Evolutionary conservation across 92 coral and sea anemone genomes (phyloP), one percentile per base, ranked within the genome.

Genomic region (Bergia puertoricense): DNA sequence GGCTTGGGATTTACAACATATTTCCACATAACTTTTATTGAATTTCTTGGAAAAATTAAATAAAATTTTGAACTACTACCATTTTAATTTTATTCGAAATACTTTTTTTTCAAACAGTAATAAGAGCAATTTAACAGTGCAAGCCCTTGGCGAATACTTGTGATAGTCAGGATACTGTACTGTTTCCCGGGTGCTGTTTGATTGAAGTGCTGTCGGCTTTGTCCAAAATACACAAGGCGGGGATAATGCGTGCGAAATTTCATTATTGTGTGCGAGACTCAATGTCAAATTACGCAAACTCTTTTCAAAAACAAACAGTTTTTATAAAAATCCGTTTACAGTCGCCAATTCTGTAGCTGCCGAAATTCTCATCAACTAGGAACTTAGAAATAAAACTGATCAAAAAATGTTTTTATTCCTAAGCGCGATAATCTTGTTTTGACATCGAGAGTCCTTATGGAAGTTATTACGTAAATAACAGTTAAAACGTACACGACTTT

Each of bases 121-220:
- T 15, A 36, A 74, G 20, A 74, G 80, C 30, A 42, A 5, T 15
- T 42, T 75, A 37, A 82, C 42, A 68, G 87, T 48, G 74, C 3
- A 69, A 84, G 18, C 62, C n/a, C 36, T 7, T 5, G 65, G 45
- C 44, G 37, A 84, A 84, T 84, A 16, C 44, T 84, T 84, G 44
- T n/a, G 79, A 44, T 54, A 10, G 37, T 11, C n/a, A 1, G 67
- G 1, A n/a, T 13, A 54, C 18, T 11, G 14, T 11, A 13, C 36
- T 43, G 87, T 84, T 69, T 39, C 87, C 54, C 74, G 18, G 87
- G 15, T 84, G 23, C 87, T 45, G 36, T 69, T 45, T 20, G 44
- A 40, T 44, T 30, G 37, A 42, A 43, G 13, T 50, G 15, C 20
- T 8, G 59, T 11, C 41, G 9, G 79, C 66, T 46, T 46, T 84